These are phyloP conservation scores for Cancer borealis DNA, from an alignment of 2,888 invertebrate species.

Conservation along the genomic window DNA sequence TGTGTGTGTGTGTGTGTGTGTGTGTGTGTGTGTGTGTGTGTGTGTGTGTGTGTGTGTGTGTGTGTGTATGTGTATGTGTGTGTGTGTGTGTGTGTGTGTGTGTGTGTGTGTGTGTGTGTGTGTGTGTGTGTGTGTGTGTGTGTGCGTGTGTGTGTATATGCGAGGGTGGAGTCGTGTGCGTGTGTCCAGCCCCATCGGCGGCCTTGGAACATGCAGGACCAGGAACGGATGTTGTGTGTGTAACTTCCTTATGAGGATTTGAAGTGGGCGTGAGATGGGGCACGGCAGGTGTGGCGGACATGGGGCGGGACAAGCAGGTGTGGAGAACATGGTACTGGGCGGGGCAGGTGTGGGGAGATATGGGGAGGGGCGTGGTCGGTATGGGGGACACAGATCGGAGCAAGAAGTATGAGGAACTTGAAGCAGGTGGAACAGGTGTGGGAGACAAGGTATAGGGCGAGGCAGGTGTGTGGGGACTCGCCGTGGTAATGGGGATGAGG, in stretches of 20 bases:
- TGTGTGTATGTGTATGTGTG: too few species aligned
- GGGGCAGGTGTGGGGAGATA: neutral
- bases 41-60: too few species aligned
- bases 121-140: neutral
- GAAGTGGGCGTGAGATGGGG: neutral
- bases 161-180: neutral
- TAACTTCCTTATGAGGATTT: neutral
- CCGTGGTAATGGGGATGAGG: neutral
- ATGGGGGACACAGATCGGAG: too few species aligned
- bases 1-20: too few species aligned
- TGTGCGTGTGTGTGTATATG: neutral
- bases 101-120: neutral
- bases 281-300: neutral
- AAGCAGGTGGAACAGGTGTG: neutral
- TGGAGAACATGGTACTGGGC: neutral
- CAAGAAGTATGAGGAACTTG: too few species aligned
- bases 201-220: neutral
- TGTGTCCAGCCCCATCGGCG: neutral
- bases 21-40: too few species aligned
- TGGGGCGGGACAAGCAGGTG: neutral
- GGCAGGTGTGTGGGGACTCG: neutral
- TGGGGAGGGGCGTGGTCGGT: neutral
- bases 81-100: too few species aligned
- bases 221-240: slow-evolving; percentile 5
- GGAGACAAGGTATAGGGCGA: neutral